phyloP scores from a whole-genome alignment of 30 jellyfish, hydroid and myxozoan species.

The Rhopilema esculentum region DNA sequence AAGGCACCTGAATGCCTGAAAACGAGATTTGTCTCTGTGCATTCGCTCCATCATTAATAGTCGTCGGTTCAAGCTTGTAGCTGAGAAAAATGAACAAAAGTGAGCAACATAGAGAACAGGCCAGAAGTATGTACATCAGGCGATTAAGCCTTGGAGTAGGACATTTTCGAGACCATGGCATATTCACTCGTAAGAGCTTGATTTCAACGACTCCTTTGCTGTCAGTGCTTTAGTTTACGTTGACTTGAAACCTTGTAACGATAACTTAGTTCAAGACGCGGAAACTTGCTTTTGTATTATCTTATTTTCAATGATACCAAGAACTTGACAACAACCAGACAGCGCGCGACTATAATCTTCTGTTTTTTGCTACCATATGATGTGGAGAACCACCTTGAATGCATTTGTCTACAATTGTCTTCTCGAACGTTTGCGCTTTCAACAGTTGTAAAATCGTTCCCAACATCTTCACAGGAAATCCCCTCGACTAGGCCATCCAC shows the following conservation, averaged over 20 bases:
- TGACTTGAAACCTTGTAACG: too few species aligned
- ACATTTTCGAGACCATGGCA: conserved; percentile 25
- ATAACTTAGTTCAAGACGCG: too few species aligned
- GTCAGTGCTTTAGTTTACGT: not conserved
- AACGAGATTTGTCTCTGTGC: not conserved
- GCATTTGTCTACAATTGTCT: not conserved
- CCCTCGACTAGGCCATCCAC: conserved; percentile 6
- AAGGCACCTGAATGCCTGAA: not conserved
- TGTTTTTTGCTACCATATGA: not conserved
- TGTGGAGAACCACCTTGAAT: not conserved
- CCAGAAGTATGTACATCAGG: conserved; percentile 37
- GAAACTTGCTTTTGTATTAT: too few species aligned
- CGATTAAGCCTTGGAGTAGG: conserved; percentile 27
- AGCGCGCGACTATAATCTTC: too few species aligned
- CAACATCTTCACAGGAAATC: not conserved
- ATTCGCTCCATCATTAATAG: not conserved
- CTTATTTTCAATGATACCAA: not conserved
- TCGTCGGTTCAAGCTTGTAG: conserved; percentile 32
- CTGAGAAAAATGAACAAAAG: conserved; percentile 29
- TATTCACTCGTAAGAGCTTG: not conserved
- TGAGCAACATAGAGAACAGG: conserved; percentile 65
- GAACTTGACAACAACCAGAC: not conserved
- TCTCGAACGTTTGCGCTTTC: not conserved
- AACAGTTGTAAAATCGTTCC: not conserved
- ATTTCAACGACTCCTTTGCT: not conserved